phyloP scores from a whole-genome alignment of 2,797 vertebrate species.

The Argya squamiceps region DNA sequence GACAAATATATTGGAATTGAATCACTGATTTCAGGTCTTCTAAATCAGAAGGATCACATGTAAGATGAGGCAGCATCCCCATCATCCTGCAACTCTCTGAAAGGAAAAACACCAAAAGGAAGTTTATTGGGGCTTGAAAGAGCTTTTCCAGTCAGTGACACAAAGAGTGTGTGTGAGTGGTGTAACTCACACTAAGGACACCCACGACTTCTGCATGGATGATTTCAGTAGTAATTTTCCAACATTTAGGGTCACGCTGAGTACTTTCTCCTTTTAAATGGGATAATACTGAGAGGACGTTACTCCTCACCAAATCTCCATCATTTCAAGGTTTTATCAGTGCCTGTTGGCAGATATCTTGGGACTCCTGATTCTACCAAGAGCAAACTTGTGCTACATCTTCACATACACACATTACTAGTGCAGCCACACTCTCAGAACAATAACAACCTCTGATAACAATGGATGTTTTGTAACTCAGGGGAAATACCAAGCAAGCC shows the following conservation, averaged over 20 bases:
- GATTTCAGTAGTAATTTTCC: neutral
- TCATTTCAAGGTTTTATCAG: neutral
- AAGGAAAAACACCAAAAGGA: neutral
- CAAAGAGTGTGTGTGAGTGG: neutral
- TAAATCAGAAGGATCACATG: neutral
- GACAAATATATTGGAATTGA: neutral
- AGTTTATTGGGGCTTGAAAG: neutral
- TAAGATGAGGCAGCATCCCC: neutral
- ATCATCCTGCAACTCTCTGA: neutral
- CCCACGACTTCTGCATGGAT: rapidly evolving
- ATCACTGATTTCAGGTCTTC: neutral
- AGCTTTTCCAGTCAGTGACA: neutral
- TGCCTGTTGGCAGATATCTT: neutral
- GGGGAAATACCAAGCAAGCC: slow-evolving; percentile 32
- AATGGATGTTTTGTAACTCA: neutral
- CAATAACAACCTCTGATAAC: neutral
- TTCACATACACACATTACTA: rapidly evolving
- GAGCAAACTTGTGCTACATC: neutral
- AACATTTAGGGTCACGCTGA: neutral
- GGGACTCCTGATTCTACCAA: neutral
- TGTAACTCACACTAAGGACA: neutral
- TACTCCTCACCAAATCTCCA: neutral
- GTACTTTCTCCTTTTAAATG: neutral
- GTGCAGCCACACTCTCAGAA: neutral
- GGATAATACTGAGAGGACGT: neutral